Evolutionary conservation across 2,888 invertebrate genomes (phyloP), one percentile per base, ranked within the genome.

Genomic region (Lysandra coridon): DNA sequence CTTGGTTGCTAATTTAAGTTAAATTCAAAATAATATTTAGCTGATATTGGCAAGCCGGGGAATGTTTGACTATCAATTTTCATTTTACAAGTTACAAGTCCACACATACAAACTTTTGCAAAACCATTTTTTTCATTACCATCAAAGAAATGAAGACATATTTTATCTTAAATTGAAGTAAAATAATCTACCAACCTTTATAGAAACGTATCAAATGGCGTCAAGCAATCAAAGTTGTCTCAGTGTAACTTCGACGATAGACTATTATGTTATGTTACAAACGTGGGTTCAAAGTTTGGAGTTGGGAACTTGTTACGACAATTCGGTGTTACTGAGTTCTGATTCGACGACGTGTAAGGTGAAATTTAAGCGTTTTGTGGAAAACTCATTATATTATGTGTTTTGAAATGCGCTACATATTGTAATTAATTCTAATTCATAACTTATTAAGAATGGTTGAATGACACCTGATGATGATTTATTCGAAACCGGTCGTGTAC

Each of bases 201-300:
- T 49, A 10, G 10, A 57, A 53, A 76, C 57, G 7, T 57, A 76
- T 76, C 33, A 57, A 57, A 76, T 17, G 33, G 78, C 79, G 60
- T 30, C 69, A 80, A 73, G 73, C 33, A 80, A 78, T 80, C 80
- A 80, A 78, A 79, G 57, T 78, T 30, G 44, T 73, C 23, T 37
- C 53, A 76, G 64, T 62, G 76, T 76, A 57, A 33, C 76, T 76
- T 76, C 30, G 76, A 17, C 76, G 37, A 6, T 17, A 53, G 76
- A 57, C 76, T 57, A 76, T 76, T 76, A 76, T 76, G 76, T 76
- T 53, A 57, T 33, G 76, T 76, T 17, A 57, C 53, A 23, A 76
- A 57, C 53, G 76, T 30, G 14, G 49, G 40, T 37, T 30, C 53
- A 49, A 53, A 4, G 49, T 14, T 53, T n/a, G 30, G 53, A 53